Percentiles rank a stretch among this genome's conserved stretches.
Conservation (phyloP, 2,797 vertebrate genomes). For the Typhlichthys subterraneus region DNA sequence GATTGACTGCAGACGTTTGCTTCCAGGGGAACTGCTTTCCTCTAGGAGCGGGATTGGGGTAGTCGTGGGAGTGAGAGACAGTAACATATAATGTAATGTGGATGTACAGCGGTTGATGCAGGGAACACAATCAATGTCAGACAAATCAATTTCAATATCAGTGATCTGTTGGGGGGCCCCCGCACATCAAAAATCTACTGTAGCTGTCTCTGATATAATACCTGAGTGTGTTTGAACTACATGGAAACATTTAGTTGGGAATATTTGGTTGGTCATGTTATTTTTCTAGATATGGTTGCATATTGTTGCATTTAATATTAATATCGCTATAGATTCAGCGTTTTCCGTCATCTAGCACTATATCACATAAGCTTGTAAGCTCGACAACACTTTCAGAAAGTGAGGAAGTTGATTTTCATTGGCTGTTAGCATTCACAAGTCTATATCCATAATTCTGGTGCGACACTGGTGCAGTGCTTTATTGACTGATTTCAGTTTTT, state of each 20-base stretch:
- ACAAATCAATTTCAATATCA: conserved; percentile 66
- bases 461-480: too few species aligned
- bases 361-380: too few species aligned
- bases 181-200: not conserved
- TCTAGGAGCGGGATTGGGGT: not conserved
- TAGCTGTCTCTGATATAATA: conserved; percentile 14
- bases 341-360: too few species aligned
- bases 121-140: conserved; percentile 51
- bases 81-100: conserved; percentile 38
- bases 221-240: conserved; percentile 7
- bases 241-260: not conserved
- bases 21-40: conserved; percentile 20
- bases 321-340: too few species aligned
- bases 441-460: too few species aligned
- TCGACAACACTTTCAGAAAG: too few species aligned
- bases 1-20: conserved; percentile 37
- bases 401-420: too few species aligned
- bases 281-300: too few species aligned
- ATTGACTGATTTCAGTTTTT: too few species aligned
- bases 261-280: too few species aligned
- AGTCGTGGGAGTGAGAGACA: conserved; percentile 20
- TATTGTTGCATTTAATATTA: too few species aligned
- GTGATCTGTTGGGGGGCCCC: conserved; percentile 39
- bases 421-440: too few species aligned
- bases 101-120: conserved; percentile 33